A percentile compares a stretch with the other conserved stretches of the same genome.
These are phyloP conservation scores for Hylaea fasciaria DNA, from an alignment of 2,888 invertebrate genomes.

Conservation along the genomic window DNA sequence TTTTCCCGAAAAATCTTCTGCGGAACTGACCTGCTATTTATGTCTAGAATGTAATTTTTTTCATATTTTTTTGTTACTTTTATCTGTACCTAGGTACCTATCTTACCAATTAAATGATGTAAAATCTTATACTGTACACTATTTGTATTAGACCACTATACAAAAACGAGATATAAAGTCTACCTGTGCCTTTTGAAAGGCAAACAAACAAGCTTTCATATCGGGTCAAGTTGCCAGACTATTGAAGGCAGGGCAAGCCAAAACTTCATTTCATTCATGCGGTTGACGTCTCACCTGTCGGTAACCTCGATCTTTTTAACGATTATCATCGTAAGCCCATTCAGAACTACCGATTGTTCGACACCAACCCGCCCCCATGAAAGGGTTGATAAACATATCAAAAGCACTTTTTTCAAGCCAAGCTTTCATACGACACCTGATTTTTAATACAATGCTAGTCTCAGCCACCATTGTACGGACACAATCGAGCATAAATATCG, in stretches of 20 bases:
- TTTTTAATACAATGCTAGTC: conserved; percentile 72
- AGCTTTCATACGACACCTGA: conserved; percentile 71
- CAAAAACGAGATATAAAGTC: conserved; percentile 52
- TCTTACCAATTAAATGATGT: neutral
- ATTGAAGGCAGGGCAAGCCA: conserved; percentile 43
- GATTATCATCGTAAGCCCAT: conserved; percentile 77
- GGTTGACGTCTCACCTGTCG: conserved; percentile 83
- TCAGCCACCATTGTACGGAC: conserved; percentile 63
- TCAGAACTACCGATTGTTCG: conserved; percentile 70
- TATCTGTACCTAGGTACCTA: no score
- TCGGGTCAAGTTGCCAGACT: conserved; percentile 69
- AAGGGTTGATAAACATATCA: conserved; percentile 84
- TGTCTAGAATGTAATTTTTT: no score
- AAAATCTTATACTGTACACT: conserved; percentile 31
- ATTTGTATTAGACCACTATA: conserved; percentile 48
- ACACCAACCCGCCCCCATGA: conserved; percentile 70
- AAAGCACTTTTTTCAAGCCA: conserved; percentile 61
- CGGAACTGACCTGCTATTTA: no score
- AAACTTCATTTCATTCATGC: conserved; percentile 53
- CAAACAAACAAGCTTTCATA: conserved; percentile 58
- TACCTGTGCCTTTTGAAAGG: conserved; percentile 50
- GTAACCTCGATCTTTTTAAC: conserved; percentile 73
- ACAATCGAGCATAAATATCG: conserved; percentile 76
- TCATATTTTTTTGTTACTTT: no score
- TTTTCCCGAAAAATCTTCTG: no score